A percentile compares a stretch with the other conserved stretches of the same genome.
These are phyloP conservation scores for Anoplius nigerrimus DNA, from an alignment of 2,888 invertebrate species.

Conservation along the genomic window DNA sequence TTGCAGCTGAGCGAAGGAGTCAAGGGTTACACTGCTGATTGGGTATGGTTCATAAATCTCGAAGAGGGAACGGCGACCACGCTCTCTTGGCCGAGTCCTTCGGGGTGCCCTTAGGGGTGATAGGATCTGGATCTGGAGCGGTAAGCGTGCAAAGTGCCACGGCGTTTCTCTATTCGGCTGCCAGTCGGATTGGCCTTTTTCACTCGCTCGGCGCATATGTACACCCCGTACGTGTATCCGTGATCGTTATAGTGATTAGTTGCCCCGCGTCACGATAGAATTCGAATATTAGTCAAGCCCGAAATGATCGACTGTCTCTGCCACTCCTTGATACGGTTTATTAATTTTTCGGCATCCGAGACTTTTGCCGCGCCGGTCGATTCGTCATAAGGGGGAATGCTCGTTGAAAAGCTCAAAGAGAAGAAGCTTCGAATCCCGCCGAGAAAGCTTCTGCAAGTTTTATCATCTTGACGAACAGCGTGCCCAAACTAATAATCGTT, in stretches of 20 bases:
- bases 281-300: conserved; percentile 61
- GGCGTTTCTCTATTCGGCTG: conserved; percentile 30
- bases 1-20: conserved; percentile 63
- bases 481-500: too few relatives aligned
- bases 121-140: conserved; percentile 57
- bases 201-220: not conserved
- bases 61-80: conserved; percentile 56
- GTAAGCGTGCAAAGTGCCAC: conserved; percentile 50
- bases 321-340: conserved; percentile 40
- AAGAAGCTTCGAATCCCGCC: too few relatives aligned
- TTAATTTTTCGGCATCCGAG: conserved; percentile 42
- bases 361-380: too few relatives aligned
- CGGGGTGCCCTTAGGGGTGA: conserved; percentile 53
- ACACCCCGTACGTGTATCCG: conserved; percentile 32
- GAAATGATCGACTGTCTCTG: conserved; percentile 2
- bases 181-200: not conserved
- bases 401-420: too few relatives aligned
- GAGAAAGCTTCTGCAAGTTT: too few relatives aligned
- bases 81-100: conserved; percentile 40
- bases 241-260: conserved; percentile 69
- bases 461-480: too few relatives aligned
- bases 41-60: conserved; percentile 70
- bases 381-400: too few relatives aligned
- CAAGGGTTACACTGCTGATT: conserved; percentile 67
- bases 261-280: conserved; percentile 66